Evolutionary conservation across 1,140 invertebrate species (phyloP).

Genomic region (Myzus persicae): DNA sequence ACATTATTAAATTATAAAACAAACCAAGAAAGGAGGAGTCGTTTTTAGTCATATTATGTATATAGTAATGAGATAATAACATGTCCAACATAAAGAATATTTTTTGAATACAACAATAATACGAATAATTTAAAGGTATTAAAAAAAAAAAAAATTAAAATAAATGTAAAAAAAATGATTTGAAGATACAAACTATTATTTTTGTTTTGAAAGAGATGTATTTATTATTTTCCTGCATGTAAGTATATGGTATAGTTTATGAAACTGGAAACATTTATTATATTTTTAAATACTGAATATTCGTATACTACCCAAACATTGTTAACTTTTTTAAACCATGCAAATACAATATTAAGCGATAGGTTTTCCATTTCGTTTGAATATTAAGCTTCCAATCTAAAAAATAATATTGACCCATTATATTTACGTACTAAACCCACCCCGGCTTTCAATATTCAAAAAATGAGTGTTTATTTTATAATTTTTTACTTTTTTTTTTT

Average conservation of each 20-base stretch:
- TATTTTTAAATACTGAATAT: slow-evolving; percentile 1
- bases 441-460: background rate
- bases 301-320: background rate
- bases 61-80: background rate
- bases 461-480: slow-evolving; percentile 4
- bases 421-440: background rate
- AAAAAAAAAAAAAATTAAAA: background rate
- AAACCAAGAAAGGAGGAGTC: too few species aligned
- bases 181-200: background rate
- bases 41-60: too few species aligned
- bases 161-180: background rate
- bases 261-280: background rate
- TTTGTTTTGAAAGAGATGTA: background rate
- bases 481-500: background rate
- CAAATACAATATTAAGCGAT: background rate
- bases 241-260: background rate
- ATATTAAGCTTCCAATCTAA: background rate
- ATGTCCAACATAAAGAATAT: background rate
- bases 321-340: background rate
- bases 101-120: background rate
- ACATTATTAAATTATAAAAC: too few species aligned
- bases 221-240: background rate
- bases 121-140: background rate
- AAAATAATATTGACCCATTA: background rate
- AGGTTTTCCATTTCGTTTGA: slow-evolving; percentile 19